Conservation (phyloP, 1,140 invertebrate species). For the Lanistes nyassanus region DNA sequence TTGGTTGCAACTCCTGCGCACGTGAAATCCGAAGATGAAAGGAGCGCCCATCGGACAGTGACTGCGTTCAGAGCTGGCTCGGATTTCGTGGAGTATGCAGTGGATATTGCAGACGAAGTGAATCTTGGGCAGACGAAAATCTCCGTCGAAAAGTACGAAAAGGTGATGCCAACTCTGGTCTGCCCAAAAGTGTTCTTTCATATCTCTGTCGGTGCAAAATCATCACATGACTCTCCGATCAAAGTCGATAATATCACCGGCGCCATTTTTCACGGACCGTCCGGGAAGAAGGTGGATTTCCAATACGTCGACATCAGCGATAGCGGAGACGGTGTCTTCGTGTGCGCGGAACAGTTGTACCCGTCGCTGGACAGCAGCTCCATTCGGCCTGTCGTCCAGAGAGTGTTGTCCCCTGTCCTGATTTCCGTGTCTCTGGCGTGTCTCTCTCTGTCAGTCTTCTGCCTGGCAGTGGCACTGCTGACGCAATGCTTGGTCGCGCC, state of each 20-base stretch:
- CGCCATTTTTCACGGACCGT: background rate
- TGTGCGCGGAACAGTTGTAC: background rate
- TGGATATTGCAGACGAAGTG: background rate
- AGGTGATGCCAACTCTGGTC: background rate
- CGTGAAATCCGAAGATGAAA: background rate
- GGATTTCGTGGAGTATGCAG: background rate
- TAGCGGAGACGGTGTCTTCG: background rate
- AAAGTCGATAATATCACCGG: background rate
- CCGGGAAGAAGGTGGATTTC: background rate
- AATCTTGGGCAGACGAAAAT: background rate
- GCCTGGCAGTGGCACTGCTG: background rate
- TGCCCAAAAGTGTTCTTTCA: background rate
- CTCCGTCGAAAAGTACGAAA: background rate
- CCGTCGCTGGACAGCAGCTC: background rate
- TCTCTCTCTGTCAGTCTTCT: background rate
- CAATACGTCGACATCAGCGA: background rate
- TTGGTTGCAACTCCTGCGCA: background rate
- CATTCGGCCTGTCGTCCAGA: background rate
- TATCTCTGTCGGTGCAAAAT: background rate
- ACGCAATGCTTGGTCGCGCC: background rate
- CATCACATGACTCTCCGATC: background rate
- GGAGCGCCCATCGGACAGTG: background rate
- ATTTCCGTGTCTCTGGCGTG: constrained; percentile 1
- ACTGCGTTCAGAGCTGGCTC: background rate
- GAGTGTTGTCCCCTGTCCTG: background rate